Conservation (phyloP, 1,140 invertebrate species). For the Rhyzopertha dominica region DNA sequence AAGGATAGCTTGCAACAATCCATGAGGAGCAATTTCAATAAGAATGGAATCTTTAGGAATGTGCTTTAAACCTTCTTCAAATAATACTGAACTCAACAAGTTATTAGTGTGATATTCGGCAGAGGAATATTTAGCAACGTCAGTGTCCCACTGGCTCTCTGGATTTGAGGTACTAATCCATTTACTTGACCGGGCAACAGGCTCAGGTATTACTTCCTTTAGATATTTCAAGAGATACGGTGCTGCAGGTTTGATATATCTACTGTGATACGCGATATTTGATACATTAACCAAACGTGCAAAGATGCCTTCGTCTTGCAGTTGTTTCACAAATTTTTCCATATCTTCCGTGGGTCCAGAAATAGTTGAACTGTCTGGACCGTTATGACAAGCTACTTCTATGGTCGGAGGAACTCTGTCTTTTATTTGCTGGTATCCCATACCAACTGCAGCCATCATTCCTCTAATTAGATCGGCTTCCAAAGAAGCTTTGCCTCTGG, state of each 20-base stretch:
- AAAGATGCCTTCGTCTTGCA: slow-evolving; percentile 72
- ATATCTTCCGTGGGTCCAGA: slow-evolving; percentile 75
- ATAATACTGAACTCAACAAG: slow-evolving; percentile 75
- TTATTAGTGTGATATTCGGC: slow-evolving; percentile 94
- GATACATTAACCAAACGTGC: slow-evolving; percentile 75
- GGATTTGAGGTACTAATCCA: slow-evolving; percentile 88
- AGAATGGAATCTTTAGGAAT: slow-evolving; percentile 76
- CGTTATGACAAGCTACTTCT: slow-evolving; percentile 83
- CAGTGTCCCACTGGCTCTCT: slow-evolving; percentile 68
- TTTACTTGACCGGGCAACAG: slow-evolving; percentile 64
- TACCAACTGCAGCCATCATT: slow-evolving; percentile 79
- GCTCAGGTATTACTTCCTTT: slow-evolving; percentile 62
- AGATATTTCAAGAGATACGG: slow-evolving; percentile 68
- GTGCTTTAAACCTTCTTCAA: slow-evolving; percentile 73
- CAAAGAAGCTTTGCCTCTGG: slow-evolving; percentile 75
- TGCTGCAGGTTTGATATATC: slow-evolving; percentile 72
- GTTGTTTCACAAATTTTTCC: slow-evolving; percentile 60
- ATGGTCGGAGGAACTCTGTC: slow-evolving; percentile 60
- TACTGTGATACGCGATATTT: slow-evolving; percentile 81
- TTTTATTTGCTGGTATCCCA: slow-evolving; percentile 49
- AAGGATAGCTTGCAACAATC: slow-evolving; percentile 68
- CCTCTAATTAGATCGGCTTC: slow-evolving; percentile 71
- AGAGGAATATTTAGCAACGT: slow-evolving; percentile 65
- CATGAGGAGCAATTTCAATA: slow-evolving; percentile 80
- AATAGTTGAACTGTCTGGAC: slow-evolving; percentile 76